Conservation (phyloP, 2,113 vertebrate species). For the Pholis gunnellus region DNA sequence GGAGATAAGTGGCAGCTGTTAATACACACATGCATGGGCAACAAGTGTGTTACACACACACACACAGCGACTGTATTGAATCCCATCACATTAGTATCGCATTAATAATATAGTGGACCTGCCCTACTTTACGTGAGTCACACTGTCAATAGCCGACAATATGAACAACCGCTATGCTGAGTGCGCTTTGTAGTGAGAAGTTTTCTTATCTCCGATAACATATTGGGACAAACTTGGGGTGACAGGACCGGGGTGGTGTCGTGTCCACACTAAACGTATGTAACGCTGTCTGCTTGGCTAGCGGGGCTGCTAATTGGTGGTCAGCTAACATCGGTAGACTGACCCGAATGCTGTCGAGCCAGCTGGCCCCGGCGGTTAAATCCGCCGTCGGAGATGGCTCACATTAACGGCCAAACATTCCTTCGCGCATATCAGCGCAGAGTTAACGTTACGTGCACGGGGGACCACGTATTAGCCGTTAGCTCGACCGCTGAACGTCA, state of each 20-base stretch:
- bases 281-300: constrained; percentile 42
- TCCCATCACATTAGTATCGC: not conserved
- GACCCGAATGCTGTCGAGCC: constrained; percentile 67
- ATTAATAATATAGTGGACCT: not conserved
- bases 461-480: constrained; percentile 23
- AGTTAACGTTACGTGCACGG: not conserved
- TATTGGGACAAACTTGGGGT: not conserved
- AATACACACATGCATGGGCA: not conserved
- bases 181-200: not conserved
- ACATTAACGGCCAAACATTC: constrained; percentile 57
- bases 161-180: constrained; percentile 8
- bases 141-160: not conserved
- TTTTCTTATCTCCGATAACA: not conserved
- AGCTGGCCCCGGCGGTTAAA: constrained; percentile 70
- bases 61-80: not conserved
- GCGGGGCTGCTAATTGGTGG: constrained; percentile 63
- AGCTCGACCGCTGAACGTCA: constrained; percentile 22
- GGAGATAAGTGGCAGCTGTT: not conserved
- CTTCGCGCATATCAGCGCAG: constrained; percentile 21
- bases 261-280: constrained; percentile 10
- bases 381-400: constrained; percentile 58
- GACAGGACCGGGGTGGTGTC: not conserved
- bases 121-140: constrained; percentile 21
- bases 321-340: constrained; percentile 47
- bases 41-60: constrained; percentile 25